phyloP scores from a whole-genome alignment of 2,113 vertebrate species.

The Ammodytes marinus region DNA sequence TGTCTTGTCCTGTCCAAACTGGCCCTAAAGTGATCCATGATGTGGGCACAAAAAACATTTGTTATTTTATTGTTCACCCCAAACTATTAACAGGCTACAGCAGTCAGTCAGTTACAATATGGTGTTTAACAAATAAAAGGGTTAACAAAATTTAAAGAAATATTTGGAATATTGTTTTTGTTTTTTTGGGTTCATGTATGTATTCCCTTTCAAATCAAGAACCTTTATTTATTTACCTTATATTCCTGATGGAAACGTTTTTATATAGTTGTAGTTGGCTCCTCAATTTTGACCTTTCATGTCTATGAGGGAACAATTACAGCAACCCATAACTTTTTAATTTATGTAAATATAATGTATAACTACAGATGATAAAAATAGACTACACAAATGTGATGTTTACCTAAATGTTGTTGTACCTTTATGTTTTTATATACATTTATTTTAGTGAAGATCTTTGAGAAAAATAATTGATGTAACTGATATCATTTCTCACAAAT shows the following conservation, averaged over 20 bases:
- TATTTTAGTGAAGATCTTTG: neutral
- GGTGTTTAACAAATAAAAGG: no score
- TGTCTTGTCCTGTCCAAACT: neutral
- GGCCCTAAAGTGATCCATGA: neutral
- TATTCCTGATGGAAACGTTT: no score
- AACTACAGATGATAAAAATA: no score
- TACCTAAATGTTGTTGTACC: neutral
- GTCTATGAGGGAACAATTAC: neutral
- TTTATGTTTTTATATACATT: neutral
- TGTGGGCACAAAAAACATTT: neutral
- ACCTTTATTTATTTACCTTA: no score
- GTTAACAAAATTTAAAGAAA: no score
- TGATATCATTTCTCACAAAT: neutral
- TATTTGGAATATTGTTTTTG: no score
- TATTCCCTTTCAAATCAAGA: no score
- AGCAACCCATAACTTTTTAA: neutral
- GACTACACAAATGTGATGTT: neutral
- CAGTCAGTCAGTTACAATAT: no score
- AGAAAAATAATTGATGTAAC: neutral
- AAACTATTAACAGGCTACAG: neutral
- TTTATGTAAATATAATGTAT: no score
- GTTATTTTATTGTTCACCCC: neutral
- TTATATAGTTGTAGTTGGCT: no score
- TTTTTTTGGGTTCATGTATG: no score
- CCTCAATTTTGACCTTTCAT: no score